These are phyloP conservation scores for Steinernema carpocapsae DNA, from an alignment of 2,888 invertebrate genomes.

Conservation along the genomic window DNA sequence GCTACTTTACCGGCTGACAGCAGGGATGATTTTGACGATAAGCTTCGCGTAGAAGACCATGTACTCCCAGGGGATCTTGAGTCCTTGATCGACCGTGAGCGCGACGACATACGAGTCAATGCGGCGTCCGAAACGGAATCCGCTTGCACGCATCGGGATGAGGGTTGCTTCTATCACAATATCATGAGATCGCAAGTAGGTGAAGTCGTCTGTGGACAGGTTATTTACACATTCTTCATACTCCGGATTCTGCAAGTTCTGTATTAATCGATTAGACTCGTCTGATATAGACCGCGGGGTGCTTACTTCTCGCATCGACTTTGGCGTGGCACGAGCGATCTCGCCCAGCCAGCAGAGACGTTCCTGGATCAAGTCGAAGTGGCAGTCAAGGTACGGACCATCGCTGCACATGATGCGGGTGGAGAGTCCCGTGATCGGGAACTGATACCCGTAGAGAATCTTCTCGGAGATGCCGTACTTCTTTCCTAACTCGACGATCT, in stretches of 20 bases:
- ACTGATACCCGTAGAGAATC: conserved; percentile 91
- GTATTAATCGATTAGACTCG: not conserved
- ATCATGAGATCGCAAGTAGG: not conserved
- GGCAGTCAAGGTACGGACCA: conserved; percentile 84
- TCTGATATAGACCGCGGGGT: not conserved
- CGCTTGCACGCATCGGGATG: conserved; percentile 6
- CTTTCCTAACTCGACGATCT: conserved; percentile 85
- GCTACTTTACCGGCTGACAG: conserved; percentile 76
- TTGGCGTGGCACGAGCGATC: not conserved
- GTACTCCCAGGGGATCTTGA: conserved; percentile 77
- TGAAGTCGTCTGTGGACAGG: not conserved
- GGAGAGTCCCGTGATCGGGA: conserved; percentile 94
- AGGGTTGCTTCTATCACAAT: not conserved
- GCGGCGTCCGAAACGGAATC: conserved; percentile 69
- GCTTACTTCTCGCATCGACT: not conserved
- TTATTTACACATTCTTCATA: not conserved
- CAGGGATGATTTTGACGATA: conserved; percentile 80
- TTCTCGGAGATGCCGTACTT: conserved; percentile 86
- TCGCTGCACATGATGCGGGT: conserved; percentile 94
- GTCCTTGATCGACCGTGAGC: conserved; percentile 79
- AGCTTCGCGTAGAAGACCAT: conserved; percentile 86
- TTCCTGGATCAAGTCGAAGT: conserved; percentile 50
- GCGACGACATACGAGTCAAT: conserved; percentile 96
- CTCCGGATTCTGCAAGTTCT: not conserved
- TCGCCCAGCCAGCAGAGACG: not conserved